Base-by-base conservation (phyloP, 2,888 invertebrate genomes). In the Leuctra nigra region DNA sequence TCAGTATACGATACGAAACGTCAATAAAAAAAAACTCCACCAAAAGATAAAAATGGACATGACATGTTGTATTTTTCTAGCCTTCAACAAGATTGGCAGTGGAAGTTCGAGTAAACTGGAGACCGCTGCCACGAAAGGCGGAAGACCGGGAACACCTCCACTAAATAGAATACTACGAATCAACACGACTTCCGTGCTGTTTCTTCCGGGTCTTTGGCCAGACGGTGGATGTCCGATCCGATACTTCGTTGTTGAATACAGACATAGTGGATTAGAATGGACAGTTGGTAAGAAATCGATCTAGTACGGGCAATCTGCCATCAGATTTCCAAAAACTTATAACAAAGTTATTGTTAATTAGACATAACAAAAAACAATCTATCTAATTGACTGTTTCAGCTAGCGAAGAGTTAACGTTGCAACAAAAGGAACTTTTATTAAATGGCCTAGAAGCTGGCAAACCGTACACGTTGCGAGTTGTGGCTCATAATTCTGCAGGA, bases 401-500 rank as follows among this genome's bases (percentile, higher is more conserved):
- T 6, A 33, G 50, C 11, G 50, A 50, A 2, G 47, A 24, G 11
- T 16, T 23, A 6, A 44, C 33, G 3, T 14, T 22, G 4, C 50
- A 18, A 4, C 50, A 35, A 14, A 50, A 22, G 22, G 50, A 50
- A 18, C 20, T 50, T 2, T 70, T 72, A 9, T 75, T 79, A 62
- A 73, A 74, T 2, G 76, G 77, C 56, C 66, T 79, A 56, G 74
- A 75, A 55, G 74, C 77, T 16, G 76, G 74, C 39, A 73, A 75
- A 11, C 70, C 73, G 18, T 79, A 78, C 64, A 74, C 74, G 62
- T 66, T 78, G 46, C 74, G 78, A 11, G 75, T 83, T 25, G 78
- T 77, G 2, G 83, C 82, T 1, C 77, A 79, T 65, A 83, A 82
- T 65, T 79, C 81, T 65, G 82, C 83, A 3, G 83, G 83, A 0